phyloP scores from a whole-genome alignment of 2,888 invertebrate species.

The Drosophila demipolita region DNA sequence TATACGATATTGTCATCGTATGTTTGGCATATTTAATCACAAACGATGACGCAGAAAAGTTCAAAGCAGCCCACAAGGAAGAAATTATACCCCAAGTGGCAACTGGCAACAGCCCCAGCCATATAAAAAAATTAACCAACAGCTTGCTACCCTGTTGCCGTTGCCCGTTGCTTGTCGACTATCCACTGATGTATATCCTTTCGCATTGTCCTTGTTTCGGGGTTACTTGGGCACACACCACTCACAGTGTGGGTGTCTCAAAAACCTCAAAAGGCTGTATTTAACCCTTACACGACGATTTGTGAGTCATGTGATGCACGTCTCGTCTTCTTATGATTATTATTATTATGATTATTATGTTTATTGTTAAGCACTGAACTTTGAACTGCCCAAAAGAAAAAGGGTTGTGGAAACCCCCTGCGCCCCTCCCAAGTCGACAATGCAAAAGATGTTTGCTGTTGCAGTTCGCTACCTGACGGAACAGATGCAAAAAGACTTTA shows the following conservation, averaged over 20 bases:
- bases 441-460: slow-evolving; percentile 17
- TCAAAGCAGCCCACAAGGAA: slow-evolving; percentile 64
- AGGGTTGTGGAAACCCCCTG: slow-evolving; percentile 27
- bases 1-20: slow-evolving; percentile 47
- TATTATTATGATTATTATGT: slow-evolving; percentile 52
- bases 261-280: slow-evolving; percentile 13
- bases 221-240: slow-evolving; percentile 23
- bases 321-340: slow-evolving; percentile 33
- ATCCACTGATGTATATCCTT: slow-evolving; percentile 6
- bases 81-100: slow-evolving; percentile 68
- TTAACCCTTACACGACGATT: slow-evolving; percentile 40
- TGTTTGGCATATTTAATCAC: slow-evolving; percentile 74
- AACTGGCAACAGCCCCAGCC: slow-evolving; percentile 46
- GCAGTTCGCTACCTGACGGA: slow-evolving; percentile 32
- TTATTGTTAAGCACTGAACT: slow-evolving; percentile 64
- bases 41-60: slow-evolving; percentile 80
- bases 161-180: not conserved
- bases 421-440: slow-evolving; percentile 3
- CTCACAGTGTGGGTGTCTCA: slow-evolving; percentile 45
- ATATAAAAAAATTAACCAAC: not conserved
- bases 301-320: slow-evolving; percentile 39
- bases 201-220: slow-evolving; percentile 38
- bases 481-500: slow-evolving; percentile 33
- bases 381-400: slow-evolving; percentile 55
- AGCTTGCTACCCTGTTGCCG: slow-evolving; percentile 40